Evolutionary conservation across 2,797 vertebrate genomes (phyloP).

Genomic region (Channa striata): DNA sequence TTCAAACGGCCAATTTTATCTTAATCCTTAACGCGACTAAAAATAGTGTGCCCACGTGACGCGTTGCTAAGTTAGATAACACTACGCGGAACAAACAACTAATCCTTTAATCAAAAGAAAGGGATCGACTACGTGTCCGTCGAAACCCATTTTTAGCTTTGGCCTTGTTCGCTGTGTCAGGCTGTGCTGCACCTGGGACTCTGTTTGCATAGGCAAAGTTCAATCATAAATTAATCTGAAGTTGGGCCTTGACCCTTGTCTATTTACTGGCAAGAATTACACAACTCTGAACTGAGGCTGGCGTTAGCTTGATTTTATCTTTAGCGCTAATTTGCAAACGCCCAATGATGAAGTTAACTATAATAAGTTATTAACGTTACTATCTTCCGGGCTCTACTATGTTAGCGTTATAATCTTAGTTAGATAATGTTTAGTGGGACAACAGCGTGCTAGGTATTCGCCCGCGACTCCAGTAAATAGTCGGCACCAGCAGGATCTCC

Average conservation of each 20-base stretch:
- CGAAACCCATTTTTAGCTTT: neutral
- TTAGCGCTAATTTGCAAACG: neutral
- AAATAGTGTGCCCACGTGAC: slow-evolving; percentile 45
- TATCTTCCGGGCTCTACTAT: no score
- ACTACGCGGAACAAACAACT: fast-evolving
- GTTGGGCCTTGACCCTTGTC: slow-evolving; percentile 51
- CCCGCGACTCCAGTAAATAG: slow-evolving; percentile 59
- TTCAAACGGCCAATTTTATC: slow-evolving; percentile 21
- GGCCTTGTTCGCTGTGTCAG: neutral
- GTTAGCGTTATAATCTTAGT: fast-evolving
- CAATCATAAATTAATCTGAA: slow-evolving; percentile 18
- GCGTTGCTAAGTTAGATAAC: neutral
- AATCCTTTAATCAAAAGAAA: fast-evolving
- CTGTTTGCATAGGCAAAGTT: slow-evolving; percentile 62
- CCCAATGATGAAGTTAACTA: fast-evolving
- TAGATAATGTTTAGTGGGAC: neutral
- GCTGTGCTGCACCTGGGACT: neutral
- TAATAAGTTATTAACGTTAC: no score
- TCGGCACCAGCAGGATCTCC: slow-evolving; percentile 33
- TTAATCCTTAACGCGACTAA: slow-evolving; percentile 33
- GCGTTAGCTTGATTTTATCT: neutral
- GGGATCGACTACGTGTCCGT: neutral
- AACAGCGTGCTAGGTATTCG: slow-evolving; percentile 26
- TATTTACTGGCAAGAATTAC: slow-evolving; percentile 24
- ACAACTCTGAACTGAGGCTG: neutral